Conservation (phyloP, 1,140 invertebrate genomes). For the Drosophila nigromelanica region DNA sequence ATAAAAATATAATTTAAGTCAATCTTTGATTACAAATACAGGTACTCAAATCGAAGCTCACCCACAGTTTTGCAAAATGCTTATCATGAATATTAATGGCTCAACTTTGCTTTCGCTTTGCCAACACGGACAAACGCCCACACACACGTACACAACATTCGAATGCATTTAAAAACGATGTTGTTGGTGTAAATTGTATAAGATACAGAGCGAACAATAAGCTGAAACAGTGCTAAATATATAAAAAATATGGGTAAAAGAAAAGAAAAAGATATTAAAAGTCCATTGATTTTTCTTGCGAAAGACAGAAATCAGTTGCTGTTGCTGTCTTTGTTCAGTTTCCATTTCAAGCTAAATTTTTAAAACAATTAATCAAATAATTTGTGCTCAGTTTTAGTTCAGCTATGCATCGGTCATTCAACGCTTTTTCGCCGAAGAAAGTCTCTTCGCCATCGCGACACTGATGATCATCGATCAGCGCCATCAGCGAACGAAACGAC, state of each 20-base stretch:
- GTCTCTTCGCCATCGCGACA: slow-evolving; percentile 20
- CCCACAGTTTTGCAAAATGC: slow-evolving; percentile 13
- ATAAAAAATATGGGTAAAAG: slow-evolving; percentile 15
- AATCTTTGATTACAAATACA: background rate
- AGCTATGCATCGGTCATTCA: slow-evolving; percentile 22
- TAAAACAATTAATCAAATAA: slow-evolving; percentile 39
- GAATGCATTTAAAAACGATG: background rate
- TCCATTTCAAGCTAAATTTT: slow-evolving; percentile 22
- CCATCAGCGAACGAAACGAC: background rate
- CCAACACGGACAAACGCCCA: slow-evolving; percentile 23
- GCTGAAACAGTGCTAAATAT: slow-evolving; percentile 15
- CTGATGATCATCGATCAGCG: slow-evolving; percentile 31
- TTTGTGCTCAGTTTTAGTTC: slow-evolving; percentile 31
- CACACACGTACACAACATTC: background rate
- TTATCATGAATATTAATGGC: slow-evolving; percentile 38
- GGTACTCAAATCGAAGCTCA: slow-evolving; percentile 1
- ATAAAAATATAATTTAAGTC: no score
- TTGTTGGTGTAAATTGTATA: slow-evolving; percentile 22
- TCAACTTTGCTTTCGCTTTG: slow-evolving; percentile 10
- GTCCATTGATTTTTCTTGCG: slow-evolving; percentile 17
- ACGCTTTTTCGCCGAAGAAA: slow-evolving; percentile 31
- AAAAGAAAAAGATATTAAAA: slow-evolving; percentile 3
- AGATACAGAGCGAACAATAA: slow-evolving; percentile 15
- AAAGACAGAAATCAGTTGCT: slow-evolving; percentile 11
- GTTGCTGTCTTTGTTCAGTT: slow-evolving; percentile 17